Evolutionary conservation across 1,140 invertebrate species (phyloP).

Genomic region (Pinna nobilis): DNA sequence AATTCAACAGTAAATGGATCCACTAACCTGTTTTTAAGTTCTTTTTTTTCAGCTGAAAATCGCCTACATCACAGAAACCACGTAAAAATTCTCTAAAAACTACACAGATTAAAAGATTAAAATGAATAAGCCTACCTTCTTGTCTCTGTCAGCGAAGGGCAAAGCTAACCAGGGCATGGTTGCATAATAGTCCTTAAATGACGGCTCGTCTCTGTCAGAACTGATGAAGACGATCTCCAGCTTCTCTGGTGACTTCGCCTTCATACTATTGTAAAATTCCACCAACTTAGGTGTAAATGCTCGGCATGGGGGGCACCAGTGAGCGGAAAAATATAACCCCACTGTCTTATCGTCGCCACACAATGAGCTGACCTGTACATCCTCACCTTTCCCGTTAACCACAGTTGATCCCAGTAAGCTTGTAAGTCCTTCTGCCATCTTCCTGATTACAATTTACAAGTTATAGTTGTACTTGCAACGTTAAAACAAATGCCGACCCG

Average conservation of each 20-base stretch:
- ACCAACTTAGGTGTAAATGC: slow-evolving; percentile 75
- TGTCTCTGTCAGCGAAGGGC: slow-evolving; percentile 77
- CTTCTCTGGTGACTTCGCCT: slow-evolving; percentile 79
- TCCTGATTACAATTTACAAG: no score
- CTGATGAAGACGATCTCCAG: slow-evolving; percentile 89
- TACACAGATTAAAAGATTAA: background rate
- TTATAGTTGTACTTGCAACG: no score
- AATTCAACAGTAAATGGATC: slow-evolving; percentile 18
- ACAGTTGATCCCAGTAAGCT: no score
- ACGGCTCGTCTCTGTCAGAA: slow-evolving; percentile 84
- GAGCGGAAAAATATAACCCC: slow-evolving; percentile 78
- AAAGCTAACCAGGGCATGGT: slow-evolving; percentile 84
- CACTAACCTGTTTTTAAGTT: background rate
- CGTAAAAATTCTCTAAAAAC: background rate
- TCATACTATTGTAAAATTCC: slow-evolving; percentile 77
- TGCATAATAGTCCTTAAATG: slow-evolving; percentile 80
- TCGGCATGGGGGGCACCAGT: slow-evolving; percentile 78
- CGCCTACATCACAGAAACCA: slow-evolving; percentile 12
- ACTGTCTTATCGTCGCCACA: no score
- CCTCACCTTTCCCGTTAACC: no score
- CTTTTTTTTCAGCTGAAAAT: slow-evolving; percentile 15
- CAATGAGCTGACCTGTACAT: no score
- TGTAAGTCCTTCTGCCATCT: no score
- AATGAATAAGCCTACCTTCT: slow-evolving; percentile 40
- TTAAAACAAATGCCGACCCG: no score